Percentiles rank a stretch among this genome's conserved stretches.
Conservation (phyloP, 2,113 vertebrate genomes). For the Thamnaconus septentrionalis region DNA sequence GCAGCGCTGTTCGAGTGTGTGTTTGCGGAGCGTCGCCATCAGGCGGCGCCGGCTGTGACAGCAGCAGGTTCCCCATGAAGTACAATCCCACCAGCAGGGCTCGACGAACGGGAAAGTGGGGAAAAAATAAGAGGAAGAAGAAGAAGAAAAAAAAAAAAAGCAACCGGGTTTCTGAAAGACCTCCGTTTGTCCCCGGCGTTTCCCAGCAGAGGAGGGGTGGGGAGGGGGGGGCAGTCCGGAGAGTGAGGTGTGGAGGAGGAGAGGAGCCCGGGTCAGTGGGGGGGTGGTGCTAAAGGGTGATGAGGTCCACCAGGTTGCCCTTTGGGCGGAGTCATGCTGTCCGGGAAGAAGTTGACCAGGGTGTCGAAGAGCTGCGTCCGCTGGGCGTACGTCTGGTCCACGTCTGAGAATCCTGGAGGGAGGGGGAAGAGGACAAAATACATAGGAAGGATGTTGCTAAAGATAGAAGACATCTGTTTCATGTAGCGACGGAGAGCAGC, state of each 20-base stretch:
- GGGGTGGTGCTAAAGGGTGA: slow-evolving; percentile 84
- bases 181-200: no score
- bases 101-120: no score
- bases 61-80: slow-evolving; percentile 16
- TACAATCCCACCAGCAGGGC: slow-evolving; percentile 6
- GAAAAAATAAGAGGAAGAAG: slow-evolving; percentile 49
- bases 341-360: slow-evolving; percentile 97
- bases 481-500: no score
- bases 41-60: slow-evolving; percentile 4
- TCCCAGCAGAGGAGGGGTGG: no score
- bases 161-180: no score
- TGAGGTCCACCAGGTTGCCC: slow-evolving; percentile 98
- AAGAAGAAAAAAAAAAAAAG: no score
- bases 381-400: slow-evolving; percentile 96
- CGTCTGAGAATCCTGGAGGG: slow-evolving; percentile 89
- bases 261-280: not conserved
- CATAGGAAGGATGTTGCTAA: no score
- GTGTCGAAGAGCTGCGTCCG: slow-evolving; percentile 98
- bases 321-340: slow-evolving; percentile 99
- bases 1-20: slow-evolving; percentile 15
- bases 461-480: no score
- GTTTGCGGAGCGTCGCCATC: slow-evolving; percentile 5
- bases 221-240: slow-evolving; percentile 10
- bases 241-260: slow-evolving; percentile 1
- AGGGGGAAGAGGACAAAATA: not conserved